phyloP scores from a whole-genome alignment of 2,113 vertebrate genomes.

The Acanthochromis polyacanthus region DNA sequence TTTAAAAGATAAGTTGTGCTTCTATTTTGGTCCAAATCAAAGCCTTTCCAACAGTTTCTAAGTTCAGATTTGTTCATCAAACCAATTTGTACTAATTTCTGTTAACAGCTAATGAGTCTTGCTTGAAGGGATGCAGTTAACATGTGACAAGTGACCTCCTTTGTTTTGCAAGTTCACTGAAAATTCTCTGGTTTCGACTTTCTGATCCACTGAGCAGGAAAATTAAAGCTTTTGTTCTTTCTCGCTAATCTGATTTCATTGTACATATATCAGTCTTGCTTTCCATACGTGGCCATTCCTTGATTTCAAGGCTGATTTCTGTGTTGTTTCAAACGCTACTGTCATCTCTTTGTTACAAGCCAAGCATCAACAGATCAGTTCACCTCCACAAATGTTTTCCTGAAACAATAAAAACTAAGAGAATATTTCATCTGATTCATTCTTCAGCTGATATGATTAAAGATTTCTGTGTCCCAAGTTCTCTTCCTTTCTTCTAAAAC shows the following conservation, averaged over 20 bases:
- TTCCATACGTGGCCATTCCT: slow-evolving; percentile 5
- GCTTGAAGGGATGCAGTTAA: too few species aligned
- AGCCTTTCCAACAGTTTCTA: too few species aligned
- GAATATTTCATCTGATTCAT: slow-evolving; percentile 44
- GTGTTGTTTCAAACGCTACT: slow-evolving; percentile 11
- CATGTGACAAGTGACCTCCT: too few species aligned
- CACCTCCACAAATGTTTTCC: slow-evolving; percentile 18
- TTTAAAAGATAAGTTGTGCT: slow-evolving; percentile 5
- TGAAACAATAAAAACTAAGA: slow-evolving; percentile 18
- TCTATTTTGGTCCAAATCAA: slow-evolving; percentile 27
- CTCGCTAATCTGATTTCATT: slow-evolving; percentile 27
- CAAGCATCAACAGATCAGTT: slow-evolving; percentile 43
- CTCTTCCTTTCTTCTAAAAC: slow-evolving; percentile 43
- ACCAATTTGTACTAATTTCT: too few species aligned
- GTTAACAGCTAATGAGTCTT: too few species aligned
- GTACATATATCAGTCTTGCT: slow-evolving; percentile 21
- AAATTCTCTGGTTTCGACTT: slow-evolving; percentile 8
- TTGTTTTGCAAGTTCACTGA: neutral
- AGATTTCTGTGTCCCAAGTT: slow-evolving; percentile 45
- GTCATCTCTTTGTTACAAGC: slow-evolving; percentile 31
- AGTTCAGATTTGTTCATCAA: too few species aligned
- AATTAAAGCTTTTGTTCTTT: slow-evolving; percentile 18
- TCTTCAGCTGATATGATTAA: slow-evolving; percentile 40
- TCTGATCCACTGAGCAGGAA: neutral
- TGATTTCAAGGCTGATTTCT: slow-evolving; percentile 38